Evolutionary conservation across 2,797 vertebrate genomes (phyloP), one percentile per base, ranked within the genome.

Genomic region (Enteromius trimaculatus): DNA sequence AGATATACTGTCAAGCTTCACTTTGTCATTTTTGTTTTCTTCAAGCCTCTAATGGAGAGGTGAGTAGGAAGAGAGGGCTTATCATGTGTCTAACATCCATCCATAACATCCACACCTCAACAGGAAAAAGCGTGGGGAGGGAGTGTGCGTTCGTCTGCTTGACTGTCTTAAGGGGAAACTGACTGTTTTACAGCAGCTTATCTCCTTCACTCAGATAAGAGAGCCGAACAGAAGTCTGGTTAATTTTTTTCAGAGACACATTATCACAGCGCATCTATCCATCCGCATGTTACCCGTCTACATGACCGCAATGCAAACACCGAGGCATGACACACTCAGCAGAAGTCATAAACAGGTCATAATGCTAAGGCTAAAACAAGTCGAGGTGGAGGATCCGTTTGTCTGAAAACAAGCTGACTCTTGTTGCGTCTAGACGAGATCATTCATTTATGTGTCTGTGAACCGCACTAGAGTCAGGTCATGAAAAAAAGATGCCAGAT

Each of bases 81-180:
- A 83, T 83, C 75, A 49, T 78, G 65, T 78, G 65, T 77, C 82
- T 83, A 69, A 77, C 82, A 78, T 62, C 74, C 82, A 78, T 83
- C 82, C 53, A 83, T 78, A 62, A 83, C 82, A 78, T 83, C 76
- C 82, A 78, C 82, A 83, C 82, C 82, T 83, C 82, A 62, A 77
- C 82, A 83, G 74, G 82, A 83, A 83, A 70, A 47, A 75, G 60
- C 47, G 60, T 51, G 75, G 66, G 82, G 68, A 74, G 69, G 60
- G 58, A 76, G 60, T 37, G 58, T 55, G 49, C 37, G 53, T 83
- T 26, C 62, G 19, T 78, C 44, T 60, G 47, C 17, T 21, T 42
- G 49, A 44, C 62, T 71, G 82, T 78, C 82, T 83, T 83, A 78
- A 83, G 75, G 82, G 80, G 75, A 83, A 83, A 77, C 81, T 58